Percentiles rank a stretch among this genome's conserved stretches.
These are phyloP conservation scores for Colostygia pectinataria DNA, from an alignment of 2,888 invertebrate species.

Conservation along the genomic window DNA sequence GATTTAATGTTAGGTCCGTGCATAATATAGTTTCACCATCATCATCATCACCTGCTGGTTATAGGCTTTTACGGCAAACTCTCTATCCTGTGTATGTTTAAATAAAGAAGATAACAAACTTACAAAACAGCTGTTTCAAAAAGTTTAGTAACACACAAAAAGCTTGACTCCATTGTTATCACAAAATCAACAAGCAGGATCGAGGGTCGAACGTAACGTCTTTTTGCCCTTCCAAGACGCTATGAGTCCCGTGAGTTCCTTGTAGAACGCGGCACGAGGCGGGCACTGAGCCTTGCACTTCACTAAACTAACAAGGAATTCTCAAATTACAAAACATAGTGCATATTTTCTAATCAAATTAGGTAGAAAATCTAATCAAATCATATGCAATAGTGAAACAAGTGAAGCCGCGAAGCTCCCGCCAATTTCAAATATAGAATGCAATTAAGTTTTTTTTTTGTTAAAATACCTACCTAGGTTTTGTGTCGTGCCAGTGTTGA, in stretches of 20 bases:
- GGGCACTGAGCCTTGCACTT: constrained; percentile 50
- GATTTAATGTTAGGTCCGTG: no score
- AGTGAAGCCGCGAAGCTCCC: constrained; percentile 35
- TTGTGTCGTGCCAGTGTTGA: constrained; percentile 17
- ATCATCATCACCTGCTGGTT: no score
- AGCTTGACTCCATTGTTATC: constrained; percentile 47
- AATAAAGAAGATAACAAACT: no score
- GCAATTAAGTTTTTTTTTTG: constrained; percentile 11
- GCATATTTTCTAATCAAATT: neutral
- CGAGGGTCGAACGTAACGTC: constrained; percentile 77
- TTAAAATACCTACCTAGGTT: no score
- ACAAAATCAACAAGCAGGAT: constrained; percentile 59
- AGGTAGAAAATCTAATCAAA: neutral
- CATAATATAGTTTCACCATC: no score
- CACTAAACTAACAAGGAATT: constrained; percentile 9
- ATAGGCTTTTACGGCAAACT: no score
- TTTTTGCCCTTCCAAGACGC: constrained; percentile 67
- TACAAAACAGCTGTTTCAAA: constrained; percentile 28
- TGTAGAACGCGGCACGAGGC: constrained; percentile 70
- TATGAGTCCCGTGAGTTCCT: constrained; percentile 62
- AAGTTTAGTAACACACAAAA: constrained; percentile 22
- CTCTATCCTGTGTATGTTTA: no score
- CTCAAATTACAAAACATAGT: constrained; percentile 13
- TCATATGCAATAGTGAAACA: neutral
- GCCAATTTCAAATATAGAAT: constrained; percentile 58